Evolutionary conservation across 2,797 vertebrate genomes (phyloP), one percentile per base, ranked within the genome.

Genomic region (Molossus molossus): DNA sequence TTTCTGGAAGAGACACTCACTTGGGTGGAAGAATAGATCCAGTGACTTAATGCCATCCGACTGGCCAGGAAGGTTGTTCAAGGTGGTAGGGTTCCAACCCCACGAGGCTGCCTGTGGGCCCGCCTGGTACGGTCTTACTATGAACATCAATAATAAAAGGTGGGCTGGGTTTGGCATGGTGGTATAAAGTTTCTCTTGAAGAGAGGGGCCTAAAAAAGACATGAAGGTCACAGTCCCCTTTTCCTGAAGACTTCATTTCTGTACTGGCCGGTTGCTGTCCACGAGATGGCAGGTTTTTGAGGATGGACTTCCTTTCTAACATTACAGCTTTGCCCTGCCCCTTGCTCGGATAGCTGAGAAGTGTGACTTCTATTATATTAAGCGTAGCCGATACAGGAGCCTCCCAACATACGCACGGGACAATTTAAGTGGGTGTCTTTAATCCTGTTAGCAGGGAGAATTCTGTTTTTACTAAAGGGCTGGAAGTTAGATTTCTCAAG

Each of bases 1-100:
- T 98, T 98, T 98, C 95, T 97, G 95, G 94, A 96, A 95, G 97
- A 98, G 97, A 97, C 81, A 94, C 91, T 97, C 10, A 55, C 92
- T 97, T 98, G 96, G 85, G 92, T 98, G 70, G 95, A 98, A 94
- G 96, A 96, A 96, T 96, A 96, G 96, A 96, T 97, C 88, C 95
- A 96, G 90, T 98, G 95, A 97, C 96, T 98, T 98, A 97, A 79
- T 80, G 73, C 55, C 23, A 50, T 94, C 76, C 87, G 79, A 91
- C 95, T 94, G 82, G 70, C 83, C 65, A 91, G 95, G 15, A 97
- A 96, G 77, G 95, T 98, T 97, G 97, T 90, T 76, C 95, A 90
- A 92, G 18, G 29, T 53, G 37, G 57, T 81, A 77, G 37, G 21
- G 13, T 3, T 40, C 53, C 50, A 79, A 15, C 29, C 9, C 64